Conservation (phyloP, 53 echinoderm and acorn worm genomes). For the Crossaster papposus region DNA sequence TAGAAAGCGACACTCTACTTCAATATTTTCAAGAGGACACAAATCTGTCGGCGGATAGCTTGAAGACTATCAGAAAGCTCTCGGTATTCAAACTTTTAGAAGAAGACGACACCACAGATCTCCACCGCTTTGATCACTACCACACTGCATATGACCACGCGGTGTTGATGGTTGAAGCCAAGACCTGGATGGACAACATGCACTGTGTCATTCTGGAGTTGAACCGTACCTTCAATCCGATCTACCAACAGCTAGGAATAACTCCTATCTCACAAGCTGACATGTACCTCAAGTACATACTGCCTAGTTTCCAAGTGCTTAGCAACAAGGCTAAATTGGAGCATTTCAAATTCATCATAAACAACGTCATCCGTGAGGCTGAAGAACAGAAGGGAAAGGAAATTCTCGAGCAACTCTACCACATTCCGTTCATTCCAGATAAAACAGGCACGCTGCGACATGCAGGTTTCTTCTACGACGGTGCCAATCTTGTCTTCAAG, state of each 20-base stretch:
- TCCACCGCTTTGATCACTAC: conserved; percentile 10
- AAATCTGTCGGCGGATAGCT: not conserved
- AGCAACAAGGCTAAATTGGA: not conserved
- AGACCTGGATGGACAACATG: conserved; percentile 29
- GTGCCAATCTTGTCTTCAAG: conserved; percentile 43
- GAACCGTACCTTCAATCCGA: not conserved
- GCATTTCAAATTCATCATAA: conserved; percentile 49
- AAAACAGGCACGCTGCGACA: not conserved
- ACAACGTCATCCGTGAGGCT: not conserved
- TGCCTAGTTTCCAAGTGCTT: conserved; percentile 44
- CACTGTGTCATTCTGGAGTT: conserved; percentile 34
- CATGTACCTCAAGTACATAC: conserved; percentile 53
- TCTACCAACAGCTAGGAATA: conserved; percentile 39
- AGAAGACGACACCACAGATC: not conserved
- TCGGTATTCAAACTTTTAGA: conserved; percentile 6
- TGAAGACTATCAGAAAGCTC: conserved; percentile 35
- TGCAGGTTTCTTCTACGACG: conserved; percentile 52
- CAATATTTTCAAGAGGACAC: conserved; percentile 55
- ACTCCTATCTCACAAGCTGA: conserved; percentile 3
- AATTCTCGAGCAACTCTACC: conserved; percentile 17
- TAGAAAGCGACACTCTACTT: conserved; percentile 24
- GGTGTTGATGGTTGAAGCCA: conserved; percentile 16
- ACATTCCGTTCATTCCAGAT: conserved; percentile 32
- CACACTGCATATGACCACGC: conserved; percentile 24
- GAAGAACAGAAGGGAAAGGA: not conserved